Percentiles rank a stretch among this genome's conserved stretches.
These are phyloP conservation scores for Leptothorax acervorum DNA, from an alignment of 2,888 invertebrate species.

Conservation along the genomic window DNA sequence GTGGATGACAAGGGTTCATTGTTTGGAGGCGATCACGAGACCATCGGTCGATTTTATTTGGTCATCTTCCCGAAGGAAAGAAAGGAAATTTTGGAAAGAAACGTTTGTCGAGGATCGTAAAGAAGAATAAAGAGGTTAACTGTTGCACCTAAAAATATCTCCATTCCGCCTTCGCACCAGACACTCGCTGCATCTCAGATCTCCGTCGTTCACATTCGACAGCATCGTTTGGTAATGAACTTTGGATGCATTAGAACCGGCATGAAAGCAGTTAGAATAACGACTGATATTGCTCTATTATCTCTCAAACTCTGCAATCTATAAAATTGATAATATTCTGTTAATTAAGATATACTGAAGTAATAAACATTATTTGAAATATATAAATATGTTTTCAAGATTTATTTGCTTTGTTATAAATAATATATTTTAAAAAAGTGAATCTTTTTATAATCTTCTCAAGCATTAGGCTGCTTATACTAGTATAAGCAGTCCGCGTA, in stretches of 20 bases:
- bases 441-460: neutral
- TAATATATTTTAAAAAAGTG: neutral
- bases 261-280: neutral
- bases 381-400: neutral
- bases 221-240: neutral
- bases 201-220: neutral
- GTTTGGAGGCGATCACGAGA: neutral
- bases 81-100: constrained; percentile 23
- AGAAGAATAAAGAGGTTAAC: constrained; percentile 76
- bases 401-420: neutral
- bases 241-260: neutral
- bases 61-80: constrained; percentile 28
- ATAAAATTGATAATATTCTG: neutral
- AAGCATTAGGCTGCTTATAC: neutral
- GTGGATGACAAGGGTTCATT: neutral
- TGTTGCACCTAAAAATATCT: constrained; percentile 76
- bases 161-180: constrained; percentile 57
- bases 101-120: constrained; percentile 56
- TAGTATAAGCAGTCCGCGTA: neutral
- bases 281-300: neutral
- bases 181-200: constrained; percentile 38
- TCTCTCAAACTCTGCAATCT: neutral
- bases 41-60: constrained; percentile 24
- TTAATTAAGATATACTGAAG: neutral
- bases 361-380: neutral